A percentile compares a stretch with the other conserved stretches of the same genome.
Conservation (phyloP, 2,888 invertebrate genomes). For the Pardosa pseudoannulata region DNA sequence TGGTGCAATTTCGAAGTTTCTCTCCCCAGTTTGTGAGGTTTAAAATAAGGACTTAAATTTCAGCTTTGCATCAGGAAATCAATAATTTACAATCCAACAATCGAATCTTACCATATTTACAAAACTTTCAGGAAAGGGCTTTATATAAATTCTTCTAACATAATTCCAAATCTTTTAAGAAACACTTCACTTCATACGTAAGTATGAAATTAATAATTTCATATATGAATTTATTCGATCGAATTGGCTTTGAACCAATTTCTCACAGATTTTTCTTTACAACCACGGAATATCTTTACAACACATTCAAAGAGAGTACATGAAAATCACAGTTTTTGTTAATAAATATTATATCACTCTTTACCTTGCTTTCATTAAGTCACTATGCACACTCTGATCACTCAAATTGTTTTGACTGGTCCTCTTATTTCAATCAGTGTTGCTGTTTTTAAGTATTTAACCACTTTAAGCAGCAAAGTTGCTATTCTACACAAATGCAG, state of each 20-base stretch:
- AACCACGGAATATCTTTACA: neutral
- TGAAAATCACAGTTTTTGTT: slow-evolving; percentile 33
- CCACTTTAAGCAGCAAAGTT: neutral
- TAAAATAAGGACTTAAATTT: too few species aligned
- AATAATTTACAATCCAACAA: neutral
- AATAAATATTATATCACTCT: slow-evolving; percentile 31
- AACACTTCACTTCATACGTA: neutral
- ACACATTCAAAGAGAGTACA: neutral
- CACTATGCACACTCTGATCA: neutral
- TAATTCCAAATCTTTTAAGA: neutral
- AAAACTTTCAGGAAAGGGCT: slow-evolving; percentile 1
- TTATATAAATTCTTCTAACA: neutral
- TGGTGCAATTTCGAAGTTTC: too few species aligned
- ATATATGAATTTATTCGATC: neutral
- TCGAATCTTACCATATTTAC: slow-evolving; percentile 52
- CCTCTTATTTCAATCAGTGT: neutral
- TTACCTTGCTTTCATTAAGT: neutral
- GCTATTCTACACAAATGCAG: slow-evolving; percentile 4
- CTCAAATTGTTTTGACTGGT: neutral
- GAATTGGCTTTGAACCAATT: neutral
- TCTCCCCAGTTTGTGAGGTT: too few species aligned
- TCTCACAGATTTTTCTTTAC: neutral
- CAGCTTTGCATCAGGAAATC: too few species aligned
- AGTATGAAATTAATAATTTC: slow-evolving; percentile 7
- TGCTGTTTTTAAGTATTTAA: neutral